phyloP scores from a whole-genome alignment of 2,888 invertebrate genomes.

The Erynnis tages region DNA sequence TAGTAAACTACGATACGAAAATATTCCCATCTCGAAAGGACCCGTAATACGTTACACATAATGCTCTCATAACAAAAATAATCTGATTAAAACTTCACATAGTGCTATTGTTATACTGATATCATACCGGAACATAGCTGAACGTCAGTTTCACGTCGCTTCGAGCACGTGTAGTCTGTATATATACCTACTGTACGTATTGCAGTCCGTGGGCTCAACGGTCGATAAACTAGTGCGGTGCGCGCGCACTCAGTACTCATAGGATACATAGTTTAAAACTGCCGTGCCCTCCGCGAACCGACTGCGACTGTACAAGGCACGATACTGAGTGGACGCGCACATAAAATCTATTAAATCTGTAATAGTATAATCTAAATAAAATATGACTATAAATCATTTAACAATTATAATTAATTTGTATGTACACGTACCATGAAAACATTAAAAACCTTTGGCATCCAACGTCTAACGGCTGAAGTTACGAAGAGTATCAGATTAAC shows the following conservation, averaged over 20 bases:
- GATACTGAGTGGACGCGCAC: constrained; percentile 1
- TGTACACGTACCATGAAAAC: constrained; percentile 32
- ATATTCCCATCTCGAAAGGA: constrained; percentile 54
- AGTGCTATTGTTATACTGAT: constrained; percentile 36
- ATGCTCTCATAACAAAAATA: constrained; percentile 52
- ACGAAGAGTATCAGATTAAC: constrained; percentile 35
- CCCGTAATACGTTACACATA: constrained; percentile 38
- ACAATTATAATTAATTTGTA: constrained; percentile 16
- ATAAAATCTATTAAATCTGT: constrained; percentile 6
- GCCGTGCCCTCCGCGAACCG: neutral
- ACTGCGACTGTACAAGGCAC: neutral
- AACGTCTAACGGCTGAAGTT: constrained; percentile 43
- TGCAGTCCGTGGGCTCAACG: too few species aligned
- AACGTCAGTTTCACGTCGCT: constrained; percentile 37
- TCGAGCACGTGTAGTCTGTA: too few species aligned
- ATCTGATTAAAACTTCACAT: constrained; percentile 57
- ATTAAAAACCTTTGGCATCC: constrained; percentile 64
- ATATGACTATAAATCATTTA: constrained; percentile 14
- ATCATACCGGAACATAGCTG: constrained; percentile 46
- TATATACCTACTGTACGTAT: too few species aligned
- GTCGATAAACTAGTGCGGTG: neutral
- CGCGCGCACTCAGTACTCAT: neutral
- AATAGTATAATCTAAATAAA: constrained; percentile 14
- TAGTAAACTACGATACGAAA: constrained; percentile 64
- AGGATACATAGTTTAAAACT: neutral